These are phyloP conservation scores for Microchrysa polita DNA, from an alignment of 2,888 invertebrate genomes.

Conservation along the genomic window DNA sequence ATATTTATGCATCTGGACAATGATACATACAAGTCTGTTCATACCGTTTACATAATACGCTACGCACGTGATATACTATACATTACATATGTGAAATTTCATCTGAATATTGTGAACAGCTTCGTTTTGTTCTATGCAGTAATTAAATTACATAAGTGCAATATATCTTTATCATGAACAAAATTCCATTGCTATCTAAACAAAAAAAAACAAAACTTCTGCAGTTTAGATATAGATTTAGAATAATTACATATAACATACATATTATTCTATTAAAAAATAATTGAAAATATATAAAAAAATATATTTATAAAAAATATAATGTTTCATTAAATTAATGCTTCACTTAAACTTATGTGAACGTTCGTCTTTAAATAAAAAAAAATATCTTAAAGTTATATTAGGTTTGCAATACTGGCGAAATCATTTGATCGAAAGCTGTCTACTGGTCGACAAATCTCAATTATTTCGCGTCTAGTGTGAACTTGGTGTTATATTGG, in stretches of 20 bases:
- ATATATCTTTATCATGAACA: slow-evolving; percentile 11
- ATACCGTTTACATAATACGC: too few relatives aligned
- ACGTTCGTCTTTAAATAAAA: slow-evolving; percentile 3
- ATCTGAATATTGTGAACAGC: neutral
- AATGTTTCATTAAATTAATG: slow-evolving; percentile 27
- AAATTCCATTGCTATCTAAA: slow-evolving; percentile 38
- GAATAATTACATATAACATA: slow-evolving; percentile 6
- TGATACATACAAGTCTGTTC: too few relatives aligned
- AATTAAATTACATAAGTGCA: slow-evolving; percentile 17
- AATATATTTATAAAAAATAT: neutral
- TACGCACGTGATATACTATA: neutral
- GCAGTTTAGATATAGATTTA: slow-evolving; percentile 31
- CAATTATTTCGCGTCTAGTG: too few relatives aligned
- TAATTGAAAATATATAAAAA: slow-evolving; percentile 8
- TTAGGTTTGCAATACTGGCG: too few relatives aligned
- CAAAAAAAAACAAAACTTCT: neutral
- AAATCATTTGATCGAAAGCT: too few relatives aligned
- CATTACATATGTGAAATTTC: too few relatives aligned
- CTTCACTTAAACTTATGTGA: slow-evolving; percentile 18
- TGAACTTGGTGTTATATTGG: slow-evolving; percentile 8
- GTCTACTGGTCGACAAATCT: too few relatives aligned
- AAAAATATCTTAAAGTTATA: slow-evolving; percentile 15
- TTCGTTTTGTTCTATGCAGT: too few relatives aligned
- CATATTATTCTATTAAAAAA: slow-evolving; percentile 23
- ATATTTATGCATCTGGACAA: too few relatives aligned